Conservation (phyloP, 2,797 vertebrate species). For the Perodicticus potto region DNA sequence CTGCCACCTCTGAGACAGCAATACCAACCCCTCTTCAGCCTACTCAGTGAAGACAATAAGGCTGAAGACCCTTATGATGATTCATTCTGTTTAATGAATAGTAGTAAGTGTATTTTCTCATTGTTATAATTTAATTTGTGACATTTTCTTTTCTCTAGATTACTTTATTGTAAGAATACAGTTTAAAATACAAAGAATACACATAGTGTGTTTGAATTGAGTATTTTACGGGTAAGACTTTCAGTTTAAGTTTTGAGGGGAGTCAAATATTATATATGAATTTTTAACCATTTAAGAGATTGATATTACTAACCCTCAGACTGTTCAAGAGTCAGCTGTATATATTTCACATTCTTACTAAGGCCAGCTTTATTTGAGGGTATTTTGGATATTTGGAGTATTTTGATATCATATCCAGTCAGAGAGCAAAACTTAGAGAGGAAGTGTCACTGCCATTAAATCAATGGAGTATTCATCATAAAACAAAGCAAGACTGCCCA, state of each 20-base stretch:
- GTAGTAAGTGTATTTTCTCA: not conserved
- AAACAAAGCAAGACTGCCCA: not conserved
- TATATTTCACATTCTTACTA: not conserved
- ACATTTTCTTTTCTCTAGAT: not conserved
- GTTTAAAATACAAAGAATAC: not conserved
- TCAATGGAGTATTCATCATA: not conserved
- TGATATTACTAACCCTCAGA: not conserved
- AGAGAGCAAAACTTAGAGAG: not conserved
- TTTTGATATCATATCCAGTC: not conserved
- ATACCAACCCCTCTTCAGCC: not conserved
- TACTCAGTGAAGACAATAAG: not conserved
- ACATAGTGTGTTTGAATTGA: not conserved
- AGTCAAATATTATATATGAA: not conserved
- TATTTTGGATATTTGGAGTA: not conserved
- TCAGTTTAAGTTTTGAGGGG: not conserved
- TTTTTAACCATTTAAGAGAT: not conserved
- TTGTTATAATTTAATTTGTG: too few species aligned
- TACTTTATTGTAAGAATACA: not conserved
- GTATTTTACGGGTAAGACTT: not conserved
- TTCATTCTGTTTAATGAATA: not conserved
- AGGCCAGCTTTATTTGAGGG: not conserved
- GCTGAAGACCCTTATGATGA: not conserved
- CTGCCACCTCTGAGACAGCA: not conserved
- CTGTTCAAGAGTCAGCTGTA: not conserved
- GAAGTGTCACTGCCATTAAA: not conserved